Conservation (phyloP, 1,140 invertebrate species). For the Ladona fulva region DNA sequence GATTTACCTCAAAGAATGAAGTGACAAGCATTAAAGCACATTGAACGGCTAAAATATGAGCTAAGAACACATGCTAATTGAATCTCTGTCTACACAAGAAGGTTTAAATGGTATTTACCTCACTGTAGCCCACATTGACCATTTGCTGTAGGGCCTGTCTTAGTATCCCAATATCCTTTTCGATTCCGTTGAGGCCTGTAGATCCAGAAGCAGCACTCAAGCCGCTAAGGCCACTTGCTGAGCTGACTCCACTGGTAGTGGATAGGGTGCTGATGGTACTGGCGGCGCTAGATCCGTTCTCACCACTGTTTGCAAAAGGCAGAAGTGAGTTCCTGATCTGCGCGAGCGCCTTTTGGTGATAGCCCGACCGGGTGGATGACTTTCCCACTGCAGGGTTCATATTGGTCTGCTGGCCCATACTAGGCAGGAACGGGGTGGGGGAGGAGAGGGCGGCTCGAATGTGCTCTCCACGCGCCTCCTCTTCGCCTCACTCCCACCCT, state of each 20-base stretch:
- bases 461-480: background rate
- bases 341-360: conserved; percentile 78
- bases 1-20: too few species aligned
- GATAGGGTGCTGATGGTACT: conserved; percentile 61
- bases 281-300: conserved; percentile 58
- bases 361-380: conserved; percentile 31
- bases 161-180: background rate
- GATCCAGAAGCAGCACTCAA: background rate
- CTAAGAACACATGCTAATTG: too few species aligned
- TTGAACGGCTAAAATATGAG: too few species aligned
- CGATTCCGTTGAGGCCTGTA: background rate
- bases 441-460: background rate
- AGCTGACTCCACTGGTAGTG: conserved; percentile 55
- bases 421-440: conserved; percentile 11
- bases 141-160: background rate
- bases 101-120: background rate
- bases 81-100: too few species aligned
- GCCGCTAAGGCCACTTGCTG: conserved; percentile 30
- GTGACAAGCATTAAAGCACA: too few species aligned
- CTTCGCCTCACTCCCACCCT: background rate
- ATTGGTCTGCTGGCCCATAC: conserved; percentile 19
- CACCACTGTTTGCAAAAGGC: conserved; percentile 68
- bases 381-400: conserved; percentile 17
- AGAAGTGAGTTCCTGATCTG: conserved; percentile 76
- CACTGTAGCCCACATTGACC: background rate